Base-by-base conservation (phyloP, 2,113 vertebrate species). In the Galbula dea region DNA sequence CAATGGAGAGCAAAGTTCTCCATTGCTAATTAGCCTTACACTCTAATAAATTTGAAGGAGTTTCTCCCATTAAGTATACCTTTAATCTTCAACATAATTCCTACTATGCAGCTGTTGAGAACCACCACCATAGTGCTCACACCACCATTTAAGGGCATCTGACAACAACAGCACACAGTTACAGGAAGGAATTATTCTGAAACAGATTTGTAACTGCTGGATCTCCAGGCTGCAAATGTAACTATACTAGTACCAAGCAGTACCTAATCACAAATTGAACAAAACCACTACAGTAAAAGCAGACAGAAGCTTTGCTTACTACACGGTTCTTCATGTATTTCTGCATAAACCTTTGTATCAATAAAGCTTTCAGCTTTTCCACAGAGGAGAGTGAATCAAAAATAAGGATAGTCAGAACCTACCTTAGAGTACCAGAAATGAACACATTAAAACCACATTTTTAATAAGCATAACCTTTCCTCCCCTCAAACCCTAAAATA, bases 381-480 rank as follows among this genome's bases (percentile, higher is more conserved):
- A 75, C 3, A 6, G 0, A 19, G 2, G 9, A 68, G 65, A 67
- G 0, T 4, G 2, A 59, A 26, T 2, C 41, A 80, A 19, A 73
- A 0, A 24, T 9, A 79, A 32, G 3, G 1, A 48, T 3, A 66
- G 3, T 4, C 26, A 78, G 0, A 11, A 63, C 9, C 20, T 13
- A 54, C 6, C 24, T 61, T 30, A 79, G 4, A 54, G 3, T 19
- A 61, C 11, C 29, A 48, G 3, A 86, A 4, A 5, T 9, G 0
- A 89, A 41, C 9, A 26, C 17, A 52, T 14, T 4, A 46, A 17
- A 0, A 65, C 10, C 10, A 7, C 22, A 73, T 30, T 13, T 32
- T 24, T 10, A 43, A 6, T 1, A 52, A 59, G 1, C 4, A 0
- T 13, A 73, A 29, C 4, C 5, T 15, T 29, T 3, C 7, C 11